Conservation (phyloP, 2,113 vertebrate species). For the Tapirus terrestris region DNA sequence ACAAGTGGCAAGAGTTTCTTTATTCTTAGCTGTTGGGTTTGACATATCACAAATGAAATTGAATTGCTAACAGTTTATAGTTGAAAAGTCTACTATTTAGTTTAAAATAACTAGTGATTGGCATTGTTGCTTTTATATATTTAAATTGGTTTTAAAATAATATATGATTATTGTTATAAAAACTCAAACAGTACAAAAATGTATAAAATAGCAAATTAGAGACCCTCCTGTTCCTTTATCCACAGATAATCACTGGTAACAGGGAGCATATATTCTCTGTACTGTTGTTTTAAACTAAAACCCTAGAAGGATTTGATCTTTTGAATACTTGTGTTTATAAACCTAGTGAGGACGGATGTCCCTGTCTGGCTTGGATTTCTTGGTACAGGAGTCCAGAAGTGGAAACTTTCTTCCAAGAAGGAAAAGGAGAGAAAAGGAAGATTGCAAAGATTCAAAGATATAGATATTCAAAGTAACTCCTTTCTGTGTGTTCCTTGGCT, state of each 20-base stretch:
- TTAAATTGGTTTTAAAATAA: conserved; percentile 4
- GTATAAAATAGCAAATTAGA: not conserved
- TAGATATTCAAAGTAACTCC: not conserved
- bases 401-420: conserved; percentile 10
- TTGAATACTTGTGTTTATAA: not conserved
- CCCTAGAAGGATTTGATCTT: conserved; percentile 14
- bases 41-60: not conserved
- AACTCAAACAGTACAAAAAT: conserved; percentile 11
- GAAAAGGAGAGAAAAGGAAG: not conserved
- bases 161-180: conserved; percentile 9
- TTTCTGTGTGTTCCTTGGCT: not conserved
- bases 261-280: not conserved
- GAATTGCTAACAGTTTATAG: conserved; percentile 28
- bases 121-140: not conserved
- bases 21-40: conserved; percentile 43
- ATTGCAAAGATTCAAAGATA: not conserved
- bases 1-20: not conserved
- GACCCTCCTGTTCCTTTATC: not conserved
- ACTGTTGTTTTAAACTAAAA: not conserved
- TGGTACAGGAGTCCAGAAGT: not conserved
- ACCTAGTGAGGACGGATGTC: not conserved
- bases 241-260: not conserved
- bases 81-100: not conserved
- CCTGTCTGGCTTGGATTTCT: conserved; percentile 49
- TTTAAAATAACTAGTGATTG: conserved; percentile 51